Percentiles rank a stretch among this genome's conserved stretches.
phyloP scores from a whole-genome alignment of 2,113 vertebrate species.

The Callionymus lyra region DNA sequence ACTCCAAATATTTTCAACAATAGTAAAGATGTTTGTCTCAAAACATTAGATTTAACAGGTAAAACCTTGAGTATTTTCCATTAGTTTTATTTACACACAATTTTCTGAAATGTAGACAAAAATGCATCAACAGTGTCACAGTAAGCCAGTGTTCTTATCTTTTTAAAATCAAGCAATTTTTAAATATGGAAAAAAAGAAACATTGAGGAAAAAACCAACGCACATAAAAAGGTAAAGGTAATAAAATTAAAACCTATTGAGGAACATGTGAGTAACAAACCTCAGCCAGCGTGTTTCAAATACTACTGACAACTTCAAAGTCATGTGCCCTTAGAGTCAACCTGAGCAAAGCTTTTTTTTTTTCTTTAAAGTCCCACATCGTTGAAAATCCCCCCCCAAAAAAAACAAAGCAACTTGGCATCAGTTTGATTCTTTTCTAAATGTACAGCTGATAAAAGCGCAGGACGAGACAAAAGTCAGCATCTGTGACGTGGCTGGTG shows the following conservation, averaged over 20 bases:
- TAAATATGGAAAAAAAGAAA: constrained; percentile 32
- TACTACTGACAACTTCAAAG: constrained; percentile 3
- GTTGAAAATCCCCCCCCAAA: constrained; percentile 11
- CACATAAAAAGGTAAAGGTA: constrained; percentile 43
- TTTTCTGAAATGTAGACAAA: constrained; percentile 57
- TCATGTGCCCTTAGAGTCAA: constrained; percentile 27
- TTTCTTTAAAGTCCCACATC: constrained; percentile 18
- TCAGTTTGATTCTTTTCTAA: neutral
- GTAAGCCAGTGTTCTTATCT: constrained; percentile 64
- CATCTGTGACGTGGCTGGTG: constrained; percentile 51
- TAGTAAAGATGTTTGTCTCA: too few species aligned
- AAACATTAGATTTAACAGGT: too few species aligned
- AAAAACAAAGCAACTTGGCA: constrained; percentile 6
- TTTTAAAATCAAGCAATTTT: constrained; percentile 44
- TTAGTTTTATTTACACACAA: constrained; percentile 68
- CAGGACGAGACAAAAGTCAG: constrained; percentile 22
- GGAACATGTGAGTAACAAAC: constrained; percentile 25
- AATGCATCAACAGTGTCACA: constrained; percentile 65
- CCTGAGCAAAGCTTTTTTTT: constrained; percentile 41
- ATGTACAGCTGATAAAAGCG: neutral
- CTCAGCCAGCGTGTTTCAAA: constrained; percentile 49
- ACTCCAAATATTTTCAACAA: too few species aligned
- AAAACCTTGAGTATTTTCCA: constrained; percentile 31
- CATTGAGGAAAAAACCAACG: constrained; percentile 30
- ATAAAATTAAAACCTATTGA: constrained; percentile 27